phyloP scores from a whole-genome alignment of 2,888 invertebrate genomes.

The Cistogaster globosa region DNA sequence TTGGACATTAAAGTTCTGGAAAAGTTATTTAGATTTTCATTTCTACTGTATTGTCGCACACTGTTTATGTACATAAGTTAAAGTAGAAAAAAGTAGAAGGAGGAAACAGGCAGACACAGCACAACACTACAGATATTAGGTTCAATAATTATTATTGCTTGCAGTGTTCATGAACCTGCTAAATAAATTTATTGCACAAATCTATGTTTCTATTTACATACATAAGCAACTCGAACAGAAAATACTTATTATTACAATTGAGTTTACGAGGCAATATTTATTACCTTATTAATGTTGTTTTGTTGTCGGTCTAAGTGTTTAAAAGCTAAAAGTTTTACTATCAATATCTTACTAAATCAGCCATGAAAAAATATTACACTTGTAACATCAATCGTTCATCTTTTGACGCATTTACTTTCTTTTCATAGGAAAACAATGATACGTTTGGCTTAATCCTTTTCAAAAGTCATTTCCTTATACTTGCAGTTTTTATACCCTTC shows the following conservation, averaged over 20 bases:
- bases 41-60: no score
- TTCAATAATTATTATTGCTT: no score
- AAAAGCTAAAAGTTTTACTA: constrained; percentile 5
- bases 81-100: no score
- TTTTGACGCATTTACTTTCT: constrained; percentile 31
- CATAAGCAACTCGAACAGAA: not conserved
- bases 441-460: not conserved
- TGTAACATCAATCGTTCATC: constrained; percentile 28
- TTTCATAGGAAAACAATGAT: not conserved
- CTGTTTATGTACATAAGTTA: no score
- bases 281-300: constrained; percentile 14
- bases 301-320: constrained; percentile 1
- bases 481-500: not conserved
- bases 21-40: no score
- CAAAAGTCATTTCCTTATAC: no score
- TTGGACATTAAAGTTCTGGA: no score
- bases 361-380: constrained; percentile 6
- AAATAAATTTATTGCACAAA: not conserved
- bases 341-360: constrained; percentile 48
- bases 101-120: no score
- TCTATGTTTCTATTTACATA: not conserved
- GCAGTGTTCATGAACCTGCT: no score
- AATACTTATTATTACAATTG: constrained; percentile 20
- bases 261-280: constrained; percentile 20
- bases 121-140: no score